These are phyloP conservation scores for Sisor rabdophorus DNA, from an alignment of 2,113 vertebrate species.

Conservation along the genomic window DNA sequence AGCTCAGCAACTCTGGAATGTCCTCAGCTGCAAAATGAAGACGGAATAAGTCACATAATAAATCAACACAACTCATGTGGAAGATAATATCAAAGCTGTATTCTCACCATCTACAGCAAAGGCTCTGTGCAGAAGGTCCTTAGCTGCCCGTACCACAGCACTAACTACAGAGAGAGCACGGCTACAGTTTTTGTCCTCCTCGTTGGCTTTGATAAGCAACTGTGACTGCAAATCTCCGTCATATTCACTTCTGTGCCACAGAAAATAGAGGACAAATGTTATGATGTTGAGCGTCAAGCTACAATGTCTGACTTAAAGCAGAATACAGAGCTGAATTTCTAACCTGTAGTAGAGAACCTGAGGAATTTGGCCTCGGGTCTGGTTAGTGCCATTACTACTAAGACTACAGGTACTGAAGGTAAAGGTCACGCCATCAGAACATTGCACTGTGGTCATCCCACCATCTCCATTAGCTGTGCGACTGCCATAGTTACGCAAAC, in stretches of 20 bases:
- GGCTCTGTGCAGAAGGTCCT: slow-evolving; percentile 92
- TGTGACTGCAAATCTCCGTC: slow-evolving; percentile 97
- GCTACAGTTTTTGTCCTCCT: slow-evolving; percentile 98
- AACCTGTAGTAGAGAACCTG: slow-evolving; percentile 98
- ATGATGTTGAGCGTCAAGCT: background rate
- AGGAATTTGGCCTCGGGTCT: slow-evolving; percentile 94
- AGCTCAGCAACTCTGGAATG: slow-evolving; percentile 95
- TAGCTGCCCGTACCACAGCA: slow-evolving; percentile 90
- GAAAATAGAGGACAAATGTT: background rate
- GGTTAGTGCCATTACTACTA: slow-evolving; percentile 98
- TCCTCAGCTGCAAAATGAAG: slow-evolving; percentile 81
- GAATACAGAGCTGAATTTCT: background rate
- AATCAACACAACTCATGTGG: background rate
- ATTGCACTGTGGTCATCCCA: slow-evolving; percentile 96
- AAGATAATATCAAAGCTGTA: background rate
- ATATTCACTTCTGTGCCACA: slow-evolving; percentile 85
- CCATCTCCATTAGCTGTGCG: slow-evolving; percentile 98
- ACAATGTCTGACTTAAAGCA: background rate
- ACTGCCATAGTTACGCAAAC: slow-evolving; percentile 94
- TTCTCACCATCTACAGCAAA: slow-evolving; percentile 94
- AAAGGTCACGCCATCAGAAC: slow-evolving; percentile 89
- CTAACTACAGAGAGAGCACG: slow-evolving; percentile 93
- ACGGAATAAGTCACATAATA: background rate
- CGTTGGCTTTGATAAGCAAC: slow-evolving; percentile 93
- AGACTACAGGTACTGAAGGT: slow-evolving; percentile 96